Evolutionary conservation across 1,140 invertebrate species (phyloP).

Genomic region (Orius insidiosus): DNA sequence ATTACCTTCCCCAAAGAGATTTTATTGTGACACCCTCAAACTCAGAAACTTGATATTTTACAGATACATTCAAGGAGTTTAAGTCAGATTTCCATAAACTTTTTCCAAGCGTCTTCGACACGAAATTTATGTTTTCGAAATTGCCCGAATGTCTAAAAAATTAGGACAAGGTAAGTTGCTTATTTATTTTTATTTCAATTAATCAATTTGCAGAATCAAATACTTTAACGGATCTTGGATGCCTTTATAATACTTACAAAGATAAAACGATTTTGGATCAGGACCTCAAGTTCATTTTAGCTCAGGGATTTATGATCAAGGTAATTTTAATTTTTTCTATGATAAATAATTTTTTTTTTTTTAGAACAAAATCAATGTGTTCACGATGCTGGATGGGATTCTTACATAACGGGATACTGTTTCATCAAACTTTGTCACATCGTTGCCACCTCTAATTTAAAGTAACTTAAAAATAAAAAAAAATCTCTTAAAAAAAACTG

Average conservation of each 20-base stretch:
- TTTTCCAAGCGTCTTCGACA: conserved; percentile 53
- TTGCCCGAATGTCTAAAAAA: conserved; percentile 9
- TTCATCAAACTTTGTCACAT: conserved; percentile 37
- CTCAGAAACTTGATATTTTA: too few species aligned
- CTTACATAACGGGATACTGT: conserved; percentile 47
- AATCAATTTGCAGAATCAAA: neutral
- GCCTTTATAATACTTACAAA: conserved; percentile 38
- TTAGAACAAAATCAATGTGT: conserved; percentile 27
- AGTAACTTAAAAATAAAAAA: too few species aligned
- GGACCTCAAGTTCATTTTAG: neutral
- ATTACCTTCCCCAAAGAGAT: conserved; percentile 27
- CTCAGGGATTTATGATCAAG: neutral
- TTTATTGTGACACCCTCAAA: too few species aligned
- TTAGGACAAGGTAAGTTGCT: neutral
- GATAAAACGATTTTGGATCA: conserved; percentile 24
- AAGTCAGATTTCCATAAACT: conserved; percentile 40
- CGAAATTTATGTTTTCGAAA: conserved; percentile 43
- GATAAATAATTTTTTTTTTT: conserved; percentile 22
- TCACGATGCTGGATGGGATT: conserved; percentile 61
- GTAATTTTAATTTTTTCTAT: neutral
- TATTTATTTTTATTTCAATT: too few species aligned
- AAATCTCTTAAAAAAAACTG: conserved; percentile 1
- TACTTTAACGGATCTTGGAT: neutral
- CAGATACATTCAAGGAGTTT: conserved; percentile 27
- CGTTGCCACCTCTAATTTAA: conserved; percentile 20